phyloP scores from a whole-genome alignment of 2,797 vertebrate genomes.

The Hirundo rustica region DNA sequence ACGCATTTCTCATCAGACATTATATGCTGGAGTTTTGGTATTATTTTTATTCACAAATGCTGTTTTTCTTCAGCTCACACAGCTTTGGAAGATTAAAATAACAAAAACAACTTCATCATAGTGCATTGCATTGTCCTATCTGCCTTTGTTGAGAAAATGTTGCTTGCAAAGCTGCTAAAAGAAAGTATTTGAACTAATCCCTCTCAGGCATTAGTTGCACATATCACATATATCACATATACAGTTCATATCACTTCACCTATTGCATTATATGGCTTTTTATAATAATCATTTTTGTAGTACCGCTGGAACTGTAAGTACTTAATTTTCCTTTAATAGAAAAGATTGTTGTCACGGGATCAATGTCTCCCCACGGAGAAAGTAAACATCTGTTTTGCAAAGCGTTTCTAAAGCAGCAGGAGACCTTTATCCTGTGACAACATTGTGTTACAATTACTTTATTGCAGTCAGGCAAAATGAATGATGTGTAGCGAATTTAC shows the following conservation, averaged over 20 bases:
- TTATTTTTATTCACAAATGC: constrained; percentile 8
- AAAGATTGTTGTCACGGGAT: constrained; percentile 16
- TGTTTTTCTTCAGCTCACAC: not conserved
- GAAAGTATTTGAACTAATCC: not conserved
- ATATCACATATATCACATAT: not conserved
- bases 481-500: constrained; percentile 48
- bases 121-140: not conserved
- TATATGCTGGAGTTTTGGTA: not conserved
- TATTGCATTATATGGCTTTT: not conserved
- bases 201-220: not conserved
- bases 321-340: constrained; percentile 52
- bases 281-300: constrained; percentile 11
- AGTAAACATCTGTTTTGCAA: constrained; percentile 68
- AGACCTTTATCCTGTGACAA: constrained; percentile 53
- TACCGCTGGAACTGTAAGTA: not conserved
- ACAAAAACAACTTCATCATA: constrained; percentile 24
- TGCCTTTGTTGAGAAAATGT: not conserved
- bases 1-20: not conserved
- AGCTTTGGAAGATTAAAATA: constrained; percentile 15
- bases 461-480: constrained; percentile 61
- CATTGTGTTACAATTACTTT: constrained; percentile 57
- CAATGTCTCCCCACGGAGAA: constrained; percentile 38
- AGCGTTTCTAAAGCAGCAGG: constrained; percentile 58
- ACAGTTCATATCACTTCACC: not conserved
- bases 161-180: not conserved